Conservation (phyloP, 2,888 invertebrate species). For the Entomobrya multifasciata region DNA sequence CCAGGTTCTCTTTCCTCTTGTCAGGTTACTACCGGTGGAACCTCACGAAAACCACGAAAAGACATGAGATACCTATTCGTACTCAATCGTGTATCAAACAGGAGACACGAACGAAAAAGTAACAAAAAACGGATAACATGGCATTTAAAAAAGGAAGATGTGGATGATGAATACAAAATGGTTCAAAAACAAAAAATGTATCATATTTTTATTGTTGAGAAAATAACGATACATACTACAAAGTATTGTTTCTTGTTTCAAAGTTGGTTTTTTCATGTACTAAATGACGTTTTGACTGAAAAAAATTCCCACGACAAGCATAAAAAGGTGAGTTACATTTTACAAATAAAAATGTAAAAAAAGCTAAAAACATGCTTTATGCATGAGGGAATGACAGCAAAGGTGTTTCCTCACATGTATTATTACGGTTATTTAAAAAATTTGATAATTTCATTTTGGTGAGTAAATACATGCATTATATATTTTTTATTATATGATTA, state of each 20-base stretch:
- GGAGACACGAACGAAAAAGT: conserved; percentile 30
- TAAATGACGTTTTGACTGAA: conserved; percentile 1
- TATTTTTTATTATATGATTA: neutral
- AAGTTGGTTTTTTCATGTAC: neutral
- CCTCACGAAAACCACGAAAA: conserved; percentile 56
- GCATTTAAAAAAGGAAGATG: conserved; percentile 29
- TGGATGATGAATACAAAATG: neutral
- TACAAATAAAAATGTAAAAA: neutral
- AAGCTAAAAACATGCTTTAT: neutral
- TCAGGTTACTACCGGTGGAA: conserved; percentile 61
- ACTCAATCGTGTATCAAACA: conserved; percentile 28
- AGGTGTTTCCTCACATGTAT: conserved; percentile 41
- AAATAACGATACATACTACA: neutral
- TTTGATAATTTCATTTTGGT: conserved; percentile 15
- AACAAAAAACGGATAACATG: conserved; percentile 11
- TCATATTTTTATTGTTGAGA: neutral
- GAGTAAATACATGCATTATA: conserved; percentile 9
- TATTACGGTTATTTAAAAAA: conserved; percentile 34
- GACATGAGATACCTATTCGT: conserved; percentile 37
- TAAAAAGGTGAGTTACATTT: neutral
- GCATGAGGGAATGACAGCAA: conserved; percentile 12
- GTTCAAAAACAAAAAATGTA: neutral
- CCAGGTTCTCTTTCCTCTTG: conserved; percentile 30
- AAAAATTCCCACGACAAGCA: conserved; percentile 37
- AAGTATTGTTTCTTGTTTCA: neutral